A percentile compares a stretch with the other conserved stretches of the same genome.
Conservation (phyloP, 2,888 invertebrate genomes). For the Drosophila paramelanica region DNA sequence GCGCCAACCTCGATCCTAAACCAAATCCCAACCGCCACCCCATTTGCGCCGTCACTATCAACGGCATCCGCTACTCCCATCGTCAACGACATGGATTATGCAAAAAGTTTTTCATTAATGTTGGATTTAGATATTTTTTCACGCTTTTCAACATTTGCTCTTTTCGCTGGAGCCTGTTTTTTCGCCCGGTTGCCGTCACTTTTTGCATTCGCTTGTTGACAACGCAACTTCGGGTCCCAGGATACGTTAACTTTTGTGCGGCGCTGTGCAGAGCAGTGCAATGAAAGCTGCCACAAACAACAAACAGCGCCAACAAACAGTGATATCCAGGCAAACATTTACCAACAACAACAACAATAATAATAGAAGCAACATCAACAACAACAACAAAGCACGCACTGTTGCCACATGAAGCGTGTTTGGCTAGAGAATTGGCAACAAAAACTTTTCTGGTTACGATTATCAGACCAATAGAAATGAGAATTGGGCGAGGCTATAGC, state of each 20-base stretch:
- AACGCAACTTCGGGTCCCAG: constrained; percentile 76
- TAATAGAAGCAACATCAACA: constrained; percentile 28
- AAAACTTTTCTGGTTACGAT: constrained; percentile 38
- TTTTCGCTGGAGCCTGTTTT: constrained; percentile 46
- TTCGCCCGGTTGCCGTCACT: constrained; percentile 59
- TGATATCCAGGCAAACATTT: constrained; percentile 64
- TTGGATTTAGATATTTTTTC: constrained; percentile 82
- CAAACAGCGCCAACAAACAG: constrained; percentile 38
- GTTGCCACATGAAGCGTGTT: constrained; percentile 30
- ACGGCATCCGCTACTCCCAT: constrained; percentile 17
- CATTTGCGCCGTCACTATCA: constrained; percentile 2
- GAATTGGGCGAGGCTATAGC: constrained; percentile 15
- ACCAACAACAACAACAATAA: constrained; percentile 19
- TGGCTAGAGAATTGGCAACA: constrained; percentile 26
- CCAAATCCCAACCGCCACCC: neutral
- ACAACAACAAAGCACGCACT: constrained; percentile 12
- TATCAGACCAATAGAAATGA: constrained; percentile 36
- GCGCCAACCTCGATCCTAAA: neutral
- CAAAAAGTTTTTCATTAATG: constrained; percentile 84
- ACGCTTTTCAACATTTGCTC: constrained; percentile 57
- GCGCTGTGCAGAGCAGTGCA: constrained; percentile 54
- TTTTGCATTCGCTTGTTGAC: constrained; percentile 69
- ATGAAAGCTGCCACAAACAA: constrained; percentile 77
- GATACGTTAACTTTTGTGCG: constrained; percentile 78
- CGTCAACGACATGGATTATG: constrained; percentile 77